Base-by-base conservation (phyloP, 2,113 vertebrate species). In the Carollia perspicillata region DNA sequence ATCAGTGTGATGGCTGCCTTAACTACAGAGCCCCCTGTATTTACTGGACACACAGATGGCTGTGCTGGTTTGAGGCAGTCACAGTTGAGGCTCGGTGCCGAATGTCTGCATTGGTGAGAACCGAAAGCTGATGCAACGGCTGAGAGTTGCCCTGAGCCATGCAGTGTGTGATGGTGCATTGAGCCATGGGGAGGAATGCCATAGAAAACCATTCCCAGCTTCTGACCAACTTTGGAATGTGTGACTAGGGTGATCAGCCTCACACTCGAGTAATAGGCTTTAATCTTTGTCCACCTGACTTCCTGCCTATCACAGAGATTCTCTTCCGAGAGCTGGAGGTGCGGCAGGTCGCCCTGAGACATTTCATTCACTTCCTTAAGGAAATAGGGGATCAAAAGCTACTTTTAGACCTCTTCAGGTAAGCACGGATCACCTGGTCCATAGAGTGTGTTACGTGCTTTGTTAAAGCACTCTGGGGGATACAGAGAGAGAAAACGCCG, bases 401-500 rank as follows among this genome's bases (percentile, higher is more conserved):
- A 28, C 98, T 99, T 93, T 96, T 99, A 97, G 99, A 99, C 83
- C 98, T 99, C 90, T 98, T 99, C 94, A 99, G 99, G 99, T 99
- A 97, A 98, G 98, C 94, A 42, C 68, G 1, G 55, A 77, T 93
- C 88, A 4, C 55, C 55, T 68, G 20, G 7, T 75, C 77, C 83
- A 1, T 84, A 4, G 71, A 84, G 35, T 28, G 53, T 26, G 11
- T 55, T 47, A 60, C 78, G 69, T 89, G 55, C 18, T 94, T 80
- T 22, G 60, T 95, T 74, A 88, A 63, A 95, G 18, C 30, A 40
- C 30, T 44, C 23, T 42, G 13, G 37, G 23, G 37, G 14, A 8
- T 84, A 26, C 80, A 88, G 47, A 88, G 83, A 90, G 40, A 78
- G 23, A 94, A 89, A 66, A 55, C 47, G 63, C n/a, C 53, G 5